Base-by-base conservation (phyloP, 2,113 vertebrate species). In the Ammospiza caudacuta region DNA sequence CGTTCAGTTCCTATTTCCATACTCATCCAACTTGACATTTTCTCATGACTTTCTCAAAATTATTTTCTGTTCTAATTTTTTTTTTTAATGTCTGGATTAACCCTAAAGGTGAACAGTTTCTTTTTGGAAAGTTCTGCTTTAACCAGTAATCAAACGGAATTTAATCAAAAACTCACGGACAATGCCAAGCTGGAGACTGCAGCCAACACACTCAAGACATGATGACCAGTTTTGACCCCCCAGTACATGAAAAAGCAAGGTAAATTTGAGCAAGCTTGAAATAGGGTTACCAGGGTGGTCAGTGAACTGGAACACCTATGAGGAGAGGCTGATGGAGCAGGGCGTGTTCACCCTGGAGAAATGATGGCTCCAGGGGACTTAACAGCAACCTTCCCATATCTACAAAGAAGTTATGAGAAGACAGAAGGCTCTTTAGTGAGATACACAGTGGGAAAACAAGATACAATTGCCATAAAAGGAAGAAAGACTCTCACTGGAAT, bases 1-100 rank as follows among this genome's bases (percentile, higher is more conserved):
- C 63, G 13, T 94, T 96, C 96, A 78, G 90, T 96, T 95, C 92
- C 64, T 77, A 95, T 91, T 92, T 96, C 81, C 89, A 95, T 94
- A 94, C 86, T 90, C 92, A 96, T 95, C 83, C 72, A 94, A 92
- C 92, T 74, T 75, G 93, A 96, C 79, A 87, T 88, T 96, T 96
- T 94, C 90, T 96, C 94, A 95, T 88, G 81, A 89, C 83, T 96
- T 95, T 94, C 92, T 92, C 47, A 82, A 86, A 92, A 90, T 68
- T 77, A 74, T 74, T 87, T 91, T 86, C 41, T 74, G 24, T 39
- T 74, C 35, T 55, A 2, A 6, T 39, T 47, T 44, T 64, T 63
- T 63, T 21, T 54, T 41, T 72, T 7, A 15, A 81, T 39, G n/a
- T 62, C 89, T 70, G 39, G 23, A 79, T 89, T 90, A 83, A 83